Percentiles rank a stretch among this genome's conserved stretches.
These are phyloP conservation scores for Apus apus DNA, from an alignment of 2,113 vertebrate species.

Conservation along the genomic window DNA sequence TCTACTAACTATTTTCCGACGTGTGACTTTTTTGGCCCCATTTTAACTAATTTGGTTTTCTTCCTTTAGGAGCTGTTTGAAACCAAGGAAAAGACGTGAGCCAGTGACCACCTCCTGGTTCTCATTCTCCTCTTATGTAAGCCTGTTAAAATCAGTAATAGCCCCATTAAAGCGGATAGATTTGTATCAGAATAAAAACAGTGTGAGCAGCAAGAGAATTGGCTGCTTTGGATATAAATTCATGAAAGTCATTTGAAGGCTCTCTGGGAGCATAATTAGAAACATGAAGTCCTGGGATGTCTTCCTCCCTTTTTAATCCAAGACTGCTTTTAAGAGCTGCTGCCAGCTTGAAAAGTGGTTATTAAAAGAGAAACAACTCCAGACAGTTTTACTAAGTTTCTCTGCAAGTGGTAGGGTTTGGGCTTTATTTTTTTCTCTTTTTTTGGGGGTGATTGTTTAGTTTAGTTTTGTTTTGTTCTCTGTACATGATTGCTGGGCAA, in stretches of 20 bases:
- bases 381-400: background rate
- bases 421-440: background rate
- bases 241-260: constrained; percentile 56
- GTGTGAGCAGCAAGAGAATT: constrained; percentile 44
- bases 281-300: constrained; percentile 51
- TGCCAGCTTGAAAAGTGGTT: constrained; percentile 17
- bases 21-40: background rate
- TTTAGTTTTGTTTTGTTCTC: no score
- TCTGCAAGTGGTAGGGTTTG: background rate
- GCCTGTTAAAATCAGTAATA: constrained; percentile 30
- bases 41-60: background rate
- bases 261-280: constrained; percentile 60
- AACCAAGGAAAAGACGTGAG: background rate
- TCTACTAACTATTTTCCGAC: no score
- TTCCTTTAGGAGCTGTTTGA: background rate
- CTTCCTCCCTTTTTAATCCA: constrained; percentile 47
- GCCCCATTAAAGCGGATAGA: constrained; percentile 32
- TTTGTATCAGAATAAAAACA: constrained; percentile 36
- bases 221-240: constrained; percentile 22
- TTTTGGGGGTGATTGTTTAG: no score
- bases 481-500: background rate
- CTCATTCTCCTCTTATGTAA: background rate
- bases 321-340: constrained; percentile 30
- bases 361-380: constrained; percentile 9
- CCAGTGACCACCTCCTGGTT: background rate